Evolutionary conservation across 2,113 vertebrate genomes (phyloP).

Genomic region (Melospiza melodia): DNA sequence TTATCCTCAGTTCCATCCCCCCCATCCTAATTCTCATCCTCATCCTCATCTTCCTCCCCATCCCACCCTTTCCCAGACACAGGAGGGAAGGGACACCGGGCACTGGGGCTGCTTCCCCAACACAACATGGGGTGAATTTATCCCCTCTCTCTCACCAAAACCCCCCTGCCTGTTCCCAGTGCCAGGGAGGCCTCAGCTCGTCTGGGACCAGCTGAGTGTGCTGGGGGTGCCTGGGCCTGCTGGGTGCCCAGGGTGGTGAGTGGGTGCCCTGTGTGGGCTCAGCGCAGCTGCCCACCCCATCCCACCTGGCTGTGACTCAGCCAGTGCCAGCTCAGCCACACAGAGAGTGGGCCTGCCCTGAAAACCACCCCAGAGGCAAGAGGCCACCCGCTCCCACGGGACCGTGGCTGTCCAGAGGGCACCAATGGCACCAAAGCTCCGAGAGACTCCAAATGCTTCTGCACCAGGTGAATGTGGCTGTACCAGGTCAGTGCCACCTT

Average conservation of each 20-base stretch:
- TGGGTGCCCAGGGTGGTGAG: background rate
- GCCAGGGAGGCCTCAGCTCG: constrained; percentile 11
- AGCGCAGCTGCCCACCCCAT: rapidly evolving
- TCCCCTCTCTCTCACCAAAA: constrained; percentile 48
- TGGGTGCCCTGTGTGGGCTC: background rate
- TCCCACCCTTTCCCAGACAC: no score
- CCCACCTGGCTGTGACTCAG: background rate
- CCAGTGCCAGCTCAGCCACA: background rate
- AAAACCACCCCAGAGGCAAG: rapidly evolving
- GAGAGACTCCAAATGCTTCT: rapidly evolving
- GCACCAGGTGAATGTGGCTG: background rate
- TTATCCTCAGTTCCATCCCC: background rate
- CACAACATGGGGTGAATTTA: background rate
- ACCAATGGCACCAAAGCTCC: rapidly evolving
- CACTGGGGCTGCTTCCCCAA: rapidly evolving
- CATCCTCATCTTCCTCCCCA: background rate
- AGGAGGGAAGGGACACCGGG: background rate
- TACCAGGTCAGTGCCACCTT: background rate
- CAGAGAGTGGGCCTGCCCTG: background rate
- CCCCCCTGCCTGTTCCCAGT: constrained; percentile 54
- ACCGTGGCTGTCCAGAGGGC: background rate
- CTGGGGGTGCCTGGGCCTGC: rapidly evolving
- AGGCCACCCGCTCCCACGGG: rapidly evolving
- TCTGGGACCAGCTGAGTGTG: constrained; percentile 11
- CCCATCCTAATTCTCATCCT: background rate